These are phyloP conservation scores for Graphium colonna DNA, from an alignment of 2,888 invertebrate genomes.

Conservation along the genomic window DNA sequence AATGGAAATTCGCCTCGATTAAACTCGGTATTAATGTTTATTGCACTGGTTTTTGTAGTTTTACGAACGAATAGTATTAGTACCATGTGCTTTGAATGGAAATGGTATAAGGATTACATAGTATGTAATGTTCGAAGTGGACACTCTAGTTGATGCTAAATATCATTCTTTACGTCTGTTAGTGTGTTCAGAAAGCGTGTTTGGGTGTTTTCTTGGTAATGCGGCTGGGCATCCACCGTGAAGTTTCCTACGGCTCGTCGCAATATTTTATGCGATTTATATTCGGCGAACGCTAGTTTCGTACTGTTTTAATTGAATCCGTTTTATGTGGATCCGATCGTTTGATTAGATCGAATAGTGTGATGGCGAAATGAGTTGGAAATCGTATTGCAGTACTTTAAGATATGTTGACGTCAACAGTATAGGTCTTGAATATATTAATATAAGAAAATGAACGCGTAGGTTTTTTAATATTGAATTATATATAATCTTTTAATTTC, in stretches of 20 bases:
- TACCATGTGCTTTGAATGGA: conserved; percentile 19
- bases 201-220: conserved; percentile 64
- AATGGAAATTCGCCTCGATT: conserved; percentile 8
- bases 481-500: no score
- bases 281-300: neutral
- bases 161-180: conserved; percentile 61
- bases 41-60: conserved; percentile 19
- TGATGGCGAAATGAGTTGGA: neutral
- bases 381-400: neutral
- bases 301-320: neutral
- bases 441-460: no score
- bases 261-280: neutral
- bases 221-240: conserved; percentile 51
- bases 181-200: conserved; percentile 76
- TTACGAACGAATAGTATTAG: conserved; percentile 23
- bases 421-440: no score
- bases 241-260: conserved; percentile 41
- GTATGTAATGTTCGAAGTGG: conserved; percentile 26
- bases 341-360: neutral
- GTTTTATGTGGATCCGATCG: neutral
- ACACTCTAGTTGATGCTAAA: conserved; percentile 45
- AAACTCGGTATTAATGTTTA: conserved; percentile 4
- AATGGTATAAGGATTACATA: conserved; percentile 26
- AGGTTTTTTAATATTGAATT: no score
- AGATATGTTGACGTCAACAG: no score